Base-by-base conservation (phyloP, 2,113 vertebrate genomes). In the Leucopsar rothschildi region DNA sequence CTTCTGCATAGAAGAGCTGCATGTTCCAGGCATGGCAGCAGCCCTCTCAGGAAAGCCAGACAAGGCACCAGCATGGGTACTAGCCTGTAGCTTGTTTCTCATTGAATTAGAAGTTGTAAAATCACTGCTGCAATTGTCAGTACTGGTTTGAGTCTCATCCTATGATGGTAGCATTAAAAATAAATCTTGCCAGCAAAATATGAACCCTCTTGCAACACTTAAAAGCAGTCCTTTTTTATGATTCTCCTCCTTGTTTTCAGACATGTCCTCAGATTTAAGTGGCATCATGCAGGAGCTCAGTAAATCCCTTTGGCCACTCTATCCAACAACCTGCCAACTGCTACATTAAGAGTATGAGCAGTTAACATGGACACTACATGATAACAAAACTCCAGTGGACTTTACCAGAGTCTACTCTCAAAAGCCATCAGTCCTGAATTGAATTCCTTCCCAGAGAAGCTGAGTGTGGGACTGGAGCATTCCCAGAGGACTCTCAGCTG, bases 391-490 rank as follows among this genome's bases (percentile, higher is more conserved):
- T 42, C 49, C 68, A 35, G 17, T n/a, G 31, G 57, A 52, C 33
- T 75, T 82, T 28, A 56, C 40, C 5, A 5, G 52, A 59, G 28
- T 72, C 79, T 60, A 6, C 10, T 60, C 40, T 89, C 11, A n/a
- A 4, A 20, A 87, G 10, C 27, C 31, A 28, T 40, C 37, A 44
- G 45, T 61, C 44, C 27, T 85, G 65, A 63, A 45, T n/a, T 90
- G 79, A 53, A 31, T 33, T 77, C 42, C 15, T 73, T 88, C 37
- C 53, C 45, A 40, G 29, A 52, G 82, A 76, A 90, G 37, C 21
- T 0, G 0, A 5, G 3, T 72, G 52, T 2, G 8, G 44, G 39
- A 61, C 65, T 79, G 61, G 24, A 76, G 18, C 2, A 0, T 68
- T 82, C 33, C 27, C 63, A 76, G 83, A 82, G 35, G 61, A 60